phyloP scores from a whole-genome alignment of 2,888 invertebrate species.

The Megamerina dolium region DNA sequence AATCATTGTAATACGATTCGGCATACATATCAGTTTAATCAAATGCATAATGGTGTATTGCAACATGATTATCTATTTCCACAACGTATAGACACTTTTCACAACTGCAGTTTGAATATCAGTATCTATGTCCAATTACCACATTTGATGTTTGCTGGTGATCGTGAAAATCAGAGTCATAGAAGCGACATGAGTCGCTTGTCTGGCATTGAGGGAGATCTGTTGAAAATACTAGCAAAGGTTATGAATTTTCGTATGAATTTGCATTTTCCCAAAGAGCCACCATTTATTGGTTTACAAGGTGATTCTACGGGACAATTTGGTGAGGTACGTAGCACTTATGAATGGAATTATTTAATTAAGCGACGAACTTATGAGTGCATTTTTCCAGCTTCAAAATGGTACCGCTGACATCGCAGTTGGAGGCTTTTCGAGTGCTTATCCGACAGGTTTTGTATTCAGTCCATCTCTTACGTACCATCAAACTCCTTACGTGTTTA shows the following conservation, averaged over 20 bases:
- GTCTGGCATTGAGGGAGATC: slow-evolving; percentile 35
- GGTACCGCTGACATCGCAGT: slow-evolving; percentile 29
- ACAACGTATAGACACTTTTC: slow-evolving; percentile 19
- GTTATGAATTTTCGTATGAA: slow-evolving; percentile 31
- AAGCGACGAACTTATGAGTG: too few species aligned
- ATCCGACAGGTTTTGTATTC: slow-evolving; percentile 22
- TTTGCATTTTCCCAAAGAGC: slow-evolving; percentile 22
- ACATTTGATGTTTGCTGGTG: slow-evolving; percentile 29
- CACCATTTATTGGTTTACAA: slow-evolving; percentile 17
- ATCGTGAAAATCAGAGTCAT: slow-evolving; percentile 21
- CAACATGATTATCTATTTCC: slow-evolving; percentile 27
- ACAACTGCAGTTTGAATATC: slow-evolving; percentile 31
- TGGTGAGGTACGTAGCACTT: slow-evolving; percentile 24
- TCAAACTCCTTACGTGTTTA: slow-evolving; percentile 28
- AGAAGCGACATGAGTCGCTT: slow-evolving; percentile 22
- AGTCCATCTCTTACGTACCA: slow-evolving; percentile 30
- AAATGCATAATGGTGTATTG: slow-evolving; percentile 20
- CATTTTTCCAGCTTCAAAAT: slow-evolving; percentile 27
- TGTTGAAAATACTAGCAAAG: slow-evolving; percentile 29
- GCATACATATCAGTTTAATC: slow-evolving; percentile 23
- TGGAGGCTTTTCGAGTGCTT: slow-evolving; percentile 34
- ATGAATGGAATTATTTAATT: not conserved
- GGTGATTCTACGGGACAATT: slow-evolving; percentile 29
- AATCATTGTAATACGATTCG: slow-evolving; percentile 17
- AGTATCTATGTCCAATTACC: slow-evolving; percentile 29